Evolutionary conservation across 2,888 invertebrate species (phyloP), one percentile per base, ranked within the genome.

Genomic region (Philonicus albiceps): DNA sequence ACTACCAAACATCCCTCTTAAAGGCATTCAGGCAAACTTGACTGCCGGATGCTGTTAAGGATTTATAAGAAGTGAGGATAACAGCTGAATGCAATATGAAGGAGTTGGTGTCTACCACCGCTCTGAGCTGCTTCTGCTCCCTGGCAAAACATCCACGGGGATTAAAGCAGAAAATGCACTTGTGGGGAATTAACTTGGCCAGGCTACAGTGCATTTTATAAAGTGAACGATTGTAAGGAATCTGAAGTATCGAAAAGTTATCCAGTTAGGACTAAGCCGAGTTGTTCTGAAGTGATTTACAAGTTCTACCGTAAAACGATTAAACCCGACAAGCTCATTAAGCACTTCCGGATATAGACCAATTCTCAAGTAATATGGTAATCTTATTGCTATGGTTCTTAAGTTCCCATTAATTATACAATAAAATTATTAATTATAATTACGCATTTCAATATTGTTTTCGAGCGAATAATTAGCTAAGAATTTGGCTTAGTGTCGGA

Each of bases 11-110:
- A 76, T 76, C 76, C 76, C n/a, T 76, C 37, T 19, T 40, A 19
- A 76, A 30, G 75, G 75, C n/a, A 75, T 75, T 76, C 64, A 27
- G 27, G 64, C 64, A 22, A 64, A 64, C 64, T n/a, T 64, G 64
- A 64, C 64, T 76, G 34, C 37, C 76, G 76, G 76, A 76, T 76
- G 40, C 76, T 76, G 40, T 37, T 76, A 76, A 19, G 76, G 37
- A 76, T 76, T 40, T 76, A 37, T 76, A 76, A 40, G 76, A 76
- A 76, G 64, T 22, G 74, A 74, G 16, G 31, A 74, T 74, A 74
- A 31, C 73, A 73, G 27, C 19, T 27, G 64, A 27, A 64, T 64
- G 64, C 64, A 64, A 64, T 64, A 22, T 64, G 19, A 64, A 64
- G 64, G 22, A 64, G 22, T 11, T 64, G 64, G 22, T 27, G 22